Conservation (phyloP, 2,113 vertebrate genomes). For the Pan troglodytes region DNA sequence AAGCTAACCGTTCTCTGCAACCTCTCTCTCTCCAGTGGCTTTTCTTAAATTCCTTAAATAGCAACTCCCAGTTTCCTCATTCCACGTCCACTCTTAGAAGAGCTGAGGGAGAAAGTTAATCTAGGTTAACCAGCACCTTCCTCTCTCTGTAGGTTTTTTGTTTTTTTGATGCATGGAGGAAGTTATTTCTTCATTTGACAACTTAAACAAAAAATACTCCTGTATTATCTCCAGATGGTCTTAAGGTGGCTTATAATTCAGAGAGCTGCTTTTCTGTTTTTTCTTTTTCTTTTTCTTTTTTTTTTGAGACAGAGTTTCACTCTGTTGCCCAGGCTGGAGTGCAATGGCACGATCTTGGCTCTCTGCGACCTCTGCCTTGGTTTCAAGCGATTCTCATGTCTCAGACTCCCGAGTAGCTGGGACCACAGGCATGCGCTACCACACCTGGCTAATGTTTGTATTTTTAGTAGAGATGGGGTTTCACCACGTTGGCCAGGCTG, state of each 20-base stretch:
- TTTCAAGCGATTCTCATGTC: too few species aligned
- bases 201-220: background rate
- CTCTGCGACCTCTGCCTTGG: too few species aligned
- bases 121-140: constrained; percentile 16
- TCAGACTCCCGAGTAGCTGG: too few species aligned
- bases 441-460: too few species aligned
- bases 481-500: too few species aligned
- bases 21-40: background rate
- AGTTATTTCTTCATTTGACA: background rate
- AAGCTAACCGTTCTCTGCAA: background rate
- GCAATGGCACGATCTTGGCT: too few species aligned
- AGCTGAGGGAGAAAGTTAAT: background rate
- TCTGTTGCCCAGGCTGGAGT: too few species aligned
- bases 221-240: background rate
- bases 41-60: background rate
- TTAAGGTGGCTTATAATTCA: background rate
- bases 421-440: too few species aligned
- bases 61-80: background rate
- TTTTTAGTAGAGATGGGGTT: too few species aligned
- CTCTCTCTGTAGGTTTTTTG: background rate
- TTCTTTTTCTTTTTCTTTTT: accelerated
- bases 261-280: too few species aligned
- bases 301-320: too few species aligned
- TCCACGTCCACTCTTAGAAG: background rate
- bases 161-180: background rate